Conservation (phyloP, 2,888 invertebrate species). For the Melinopterus prodromus region DNA sequence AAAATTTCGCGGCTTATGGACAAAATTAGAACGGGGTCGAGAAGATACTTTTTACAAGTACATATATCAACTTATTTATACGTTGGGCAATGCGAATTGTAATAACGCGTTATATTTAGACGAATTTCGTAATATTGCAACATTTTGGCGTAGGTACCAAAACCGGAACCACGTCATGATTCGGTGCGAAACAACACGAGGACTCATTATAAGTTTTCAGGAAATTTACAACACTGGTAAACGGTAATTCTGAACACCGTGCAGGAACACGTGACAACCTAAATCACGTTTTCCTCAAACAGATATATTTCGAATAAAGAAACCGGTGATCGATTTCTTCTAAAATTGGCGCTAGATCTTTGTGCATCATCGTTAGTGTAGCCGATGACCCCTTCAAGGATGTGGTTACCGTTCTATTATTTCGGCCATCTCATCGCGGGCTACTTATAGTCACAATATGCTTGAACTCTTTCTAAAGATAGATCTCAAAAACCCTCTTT, state of each 20-base stretch:
- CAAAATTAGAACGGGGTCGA: constrained; percentile 19
- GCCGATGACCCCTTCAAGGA: too few species aligned
- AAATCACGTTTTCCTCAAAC: not conserved
- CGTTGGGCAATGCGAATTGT: not conserved
- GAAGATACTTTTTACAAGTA: constrained; percentile 13
- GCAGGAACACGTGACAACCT: not conserved
- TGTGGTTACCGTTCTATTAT: too few species aligned
- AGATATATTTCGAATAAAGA: too few species aligned
- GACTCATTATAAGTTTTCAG: not conserved
- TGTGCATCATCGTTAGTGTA: too few species aligned
- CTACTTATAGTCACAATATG: constrained; percentile 13
- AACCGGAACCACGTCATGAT: constrained; percentile 9
- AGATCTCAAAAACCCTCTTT: not conserved
- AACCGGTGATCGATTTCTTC: too few species aligned
- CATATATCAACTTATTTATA: not conserved
- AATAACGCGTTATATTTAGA: constrained; percentile 17
- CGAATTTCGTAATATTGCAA: constrained; percentile 17
- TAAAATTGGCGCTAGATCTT: too few species aligned
- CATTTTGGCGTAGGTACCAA: constrained; percentile 13
- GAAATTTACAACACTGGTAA: not conserved
- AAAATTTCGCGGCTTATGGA: constrained; percentile 14
- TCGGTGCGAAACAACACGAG: not conserved
- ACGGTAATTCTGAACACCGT: not conserved
- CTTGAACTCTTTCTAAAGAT: not conserved
- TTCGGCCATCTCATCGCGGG: constrained; percentile 48